These are phyloP conservation scores for Pterostichus madidus DNA, from an alignment of 2,888 invertebrate species.

Conservation along the genomic window DNA sequence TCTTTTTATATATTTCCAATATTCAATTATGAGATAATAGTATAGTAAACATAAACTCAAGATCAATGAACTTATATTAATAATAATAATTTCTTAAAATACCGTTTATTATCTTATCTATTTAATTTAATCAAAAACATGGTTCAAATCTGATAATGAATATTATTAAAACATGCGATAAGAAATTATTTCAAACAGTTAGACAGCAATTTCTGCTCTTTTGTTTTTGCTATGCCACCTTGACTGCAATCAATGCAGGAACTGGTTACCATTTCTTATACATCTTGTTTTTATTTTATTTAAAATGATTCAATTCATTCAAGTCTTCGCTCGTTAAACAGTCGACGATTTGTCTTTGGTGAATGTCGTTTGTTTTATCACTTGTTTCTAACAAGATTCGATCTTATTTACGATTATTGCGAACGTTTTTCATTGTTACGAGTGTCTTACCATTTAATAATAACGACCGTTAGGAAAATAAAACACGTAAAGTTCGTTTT, in stretches of 20 bases:
- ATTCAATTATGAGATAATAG: not conserved
- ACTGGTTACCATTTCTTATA: constrained; percentile 41
- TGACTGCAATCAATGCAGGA: constrained; percentile 41
- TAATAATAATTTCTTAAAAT: constrained; percentile 3
- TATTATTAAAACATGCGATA: too few species aligned
- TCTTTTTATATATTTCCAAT: constrained; percentile 21
- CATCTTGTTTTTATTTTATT: constrained; percentile 35
- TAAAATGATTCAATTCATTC: constrained; percentile 45
- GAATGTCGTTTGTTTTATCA: constrained; percentile 13
- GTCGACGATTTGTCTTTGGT: constrained; percentile 27
- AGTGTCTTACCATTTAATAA: constrained; percentile 1
- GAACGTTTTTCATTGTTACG: constrained; percentile 25
- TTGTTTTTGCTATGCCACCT: constrained; percentile 42
- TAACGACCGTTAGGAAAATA: constrained; percentile 19
- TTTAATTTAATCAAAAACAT: not conserved
- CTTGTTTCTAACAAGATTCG: constrained; percentile 22
- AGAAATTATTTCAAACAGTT: not conserved
- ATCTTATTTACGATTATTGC: constrained; percentile 43
- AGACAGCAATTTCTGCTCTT: not conserved
- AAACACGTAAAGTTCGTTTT: constrained; percentile 13
- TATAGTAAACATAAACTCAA: not conserved
- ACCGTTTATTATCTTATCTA: constrained; percentile 12
- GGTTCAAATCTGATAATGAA: too few species aligned
- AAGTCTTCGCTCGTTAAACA: constrained; percentile 23
- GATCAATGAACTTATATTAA: constrained; percentile 14